phyloP scores from a whole-genome alignment of 2,113 vertebrate genomes.

The Cottus gobio region DNA sequence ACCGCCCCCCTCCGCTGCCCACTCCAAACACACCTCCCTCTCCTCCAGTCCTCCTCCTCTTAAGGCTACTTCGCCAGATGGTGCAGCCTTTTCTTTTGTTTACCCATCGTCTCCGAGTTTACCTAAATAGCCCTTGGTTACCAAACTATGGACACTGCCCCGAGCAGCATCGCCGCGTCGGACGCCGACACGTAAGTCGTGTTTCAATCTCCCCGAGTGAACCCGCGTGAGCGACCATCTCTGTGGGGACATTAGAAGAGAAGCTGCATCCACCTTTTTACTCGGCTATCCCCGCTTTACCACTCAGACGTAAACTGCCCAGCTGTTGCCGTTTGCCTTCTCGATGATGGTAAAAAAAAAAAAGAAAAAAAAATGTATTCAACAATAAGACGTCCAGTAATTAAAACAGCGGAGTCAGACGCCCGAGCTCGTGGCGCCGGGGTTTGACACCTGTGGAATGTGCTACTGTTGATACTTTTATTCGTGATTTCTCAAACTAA shows the following conservation, averaged over 20 bases:
- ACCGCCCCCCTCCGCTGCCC: slow-evolving; percentile 40
- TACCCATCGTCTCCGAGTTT: slow-evolving; percentile 72
- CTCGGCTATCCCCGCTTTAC: slow-evolving; percentile 44
- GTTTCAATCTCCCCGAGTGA: not conserved
- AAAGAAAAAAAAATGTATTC: not conserved
- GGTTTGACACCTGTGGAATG: slow-evolving; percentile 73
- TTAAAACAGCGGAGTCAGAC: fast-evolving
- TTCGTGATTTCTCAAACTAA: slow-evolving; percentile 76
- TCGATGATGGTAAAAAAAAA: not conserved
- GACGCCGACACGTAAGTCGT: slow-evolving; percentile 63
- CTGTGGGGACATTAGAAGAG: slow-evolving; percentile 8
- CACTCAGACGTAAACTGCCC: slow-evolving; percentile 37
- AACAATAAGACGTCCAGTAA: not conserved
- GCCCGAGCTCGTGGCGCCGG: too few species aligned
- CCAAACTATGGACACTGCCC: slow-evolving; percentile 59
- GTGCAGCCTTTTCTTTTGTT: slow-evolving; percentile 83
- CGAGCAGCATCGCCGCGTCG: slow-evolving; percentile 38
- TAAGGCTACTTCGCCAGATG: slow-evolving; percentile 79
- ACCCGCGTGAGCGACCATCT: slow-evolving; percentile 28
- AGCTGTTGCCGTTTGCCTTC: slow-evolving; percentile 50
- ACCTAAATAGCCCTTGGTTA: slow-evolving; percentile 63
- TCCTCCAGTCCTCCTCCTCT: slow-evolving; percentile 56
- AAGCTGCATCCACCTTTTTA: slow-evolving; percentile 54
- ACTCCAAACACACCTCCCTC: slow-evolving; percentile 63
- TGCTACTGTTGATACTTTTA: slow-evolving; percentile 51